Base-by-base conservation (phyloP, 1,140 invertebrate species). In the Leptopilina boulardi region DNA sequence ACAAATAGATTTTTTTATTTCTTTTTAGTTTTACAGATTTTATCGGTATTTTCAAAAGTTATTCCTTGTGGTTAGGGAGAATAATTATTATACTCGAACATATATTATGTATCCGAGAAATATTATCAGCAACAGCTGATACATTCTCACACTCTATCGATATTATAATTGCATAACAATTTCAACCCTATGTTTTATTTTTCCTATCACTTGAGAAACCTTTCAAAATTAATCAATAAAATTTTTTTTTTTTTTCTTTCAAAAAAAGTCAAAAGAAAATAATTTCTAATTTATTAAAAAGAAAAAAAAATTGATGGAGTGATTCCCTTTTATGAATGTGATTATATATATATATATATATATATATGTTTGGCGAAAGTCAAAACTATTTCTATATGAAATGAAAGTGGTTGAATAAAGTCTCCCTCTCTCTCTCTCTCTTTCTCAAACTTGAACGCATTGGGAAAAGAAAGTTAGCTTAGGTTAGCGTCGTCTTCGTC, bases 401-500 rank as follows among this genome's bases (percentile, higher is more conserved):
- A 66, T 30, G 59, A 66, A 66, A 66, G 59, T 66, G 23, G 59
- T 66, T 66, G 23, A 30, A 26, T 66, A 66, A 66, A 66, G 59
- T 80, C 75, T n/a, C n/a, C n/a, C n/a, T n/a, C n/a, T n/a, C n/a
- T n/a, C n/a, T n/a, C n/a, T n/a, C n/a, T n/a, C n/a, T n/a, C n/a
- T n/a, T n/a, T n/a, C n/a, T 71, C 77, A 82, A 77, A 82, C 70
- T 79, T 78, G 72, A 42, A 76, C 42, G 70, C 56, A 42, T 19
- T 70, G 75, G 79, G 75, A 80, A 81, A 81, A 80, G 78, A 70
- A 77, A 80, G 82, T 85, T 85, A 80, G 80, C 79, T 85, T 86
- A 86, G 83, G 83, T 83, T 85, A 80, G 86, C 83, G 79, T 83
- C 80, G 84, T 81, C 79, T 81, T 83, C 84, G 80, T 85, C 83